phyloP scores from a whole-genome alignment of 30 jellyfish, hydroid and myxozoan species.

The Cassiopea xamachana region DNA sequence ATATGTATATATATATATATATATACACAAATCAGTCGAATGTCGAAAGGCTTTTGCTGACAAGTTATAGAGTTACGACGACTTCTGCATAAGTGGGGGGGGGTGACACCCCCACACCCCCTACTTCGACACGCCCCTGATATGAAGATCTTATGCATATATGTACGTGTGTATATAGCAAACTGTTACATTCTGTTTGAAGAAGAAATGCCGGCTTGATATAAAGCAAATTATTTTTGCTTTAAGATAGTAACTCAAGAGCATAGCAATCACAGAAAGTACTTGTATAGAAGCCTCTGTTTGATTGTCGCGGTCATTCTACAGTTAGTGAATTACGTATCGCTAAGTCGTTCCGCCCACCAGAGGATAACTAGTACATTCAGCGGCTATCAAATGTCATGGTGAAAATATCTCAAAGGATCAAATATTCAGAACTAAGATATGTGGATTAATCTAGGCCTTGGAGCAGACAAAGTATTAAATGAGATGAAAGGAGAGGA shows the following conservation, averaged over 20 bases:
- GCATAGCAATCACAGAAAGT: background rate
- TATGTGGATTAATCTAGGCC: slow-evolving; percentile 18
- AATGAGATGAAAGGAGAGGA: slow-evolving; percentile 8
- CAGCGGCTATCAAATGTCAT: slow-evolving; percentile 44
- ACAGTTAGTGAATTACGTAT: slow-evolving; percentile 3
- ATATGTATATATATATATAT: too few species aligned
- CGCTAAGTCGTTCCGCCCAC: slow-evolving; percentile 72
- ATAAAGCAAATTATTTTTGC: too few species aligned
- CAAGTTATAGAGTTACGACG: too few species aligned
- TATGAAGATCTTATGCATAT: too few species aligned
- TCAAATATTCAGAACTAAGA: slow-evolving; percentile 36
- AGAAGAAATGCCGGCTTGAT: too few species aligned
- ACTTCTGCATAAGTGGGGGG: too few species aligned
- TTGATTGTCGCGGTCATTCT: slow-evolving; percentile 8
- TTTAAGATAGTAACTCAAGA: background rate
- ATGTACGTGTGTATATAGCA: too few species aligned
- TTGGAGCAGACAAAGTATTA: background rate
- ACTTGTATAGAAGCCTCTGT: background rate
- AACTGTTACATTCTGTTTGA: too few species aligned
- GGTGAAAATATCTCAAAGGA: slow-evolving; percentile 46
- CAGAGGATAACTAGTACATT: slow-evolving; percentile 9
- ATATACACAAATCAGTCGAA: too few species aligned
- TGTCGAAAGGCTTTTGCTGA: too few species aligned
- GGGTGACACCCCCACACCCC: too few species aligned
- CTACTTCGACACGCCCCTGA: too few species aligned